A percentile compares a stretch with the other conserved stretches of the same genome.
These are phyloP conservation scores for Drosophila fungiperda DNA, from an alignment of 2,888 invertebrate genomes.

Conservation along the genomic window DNA sequence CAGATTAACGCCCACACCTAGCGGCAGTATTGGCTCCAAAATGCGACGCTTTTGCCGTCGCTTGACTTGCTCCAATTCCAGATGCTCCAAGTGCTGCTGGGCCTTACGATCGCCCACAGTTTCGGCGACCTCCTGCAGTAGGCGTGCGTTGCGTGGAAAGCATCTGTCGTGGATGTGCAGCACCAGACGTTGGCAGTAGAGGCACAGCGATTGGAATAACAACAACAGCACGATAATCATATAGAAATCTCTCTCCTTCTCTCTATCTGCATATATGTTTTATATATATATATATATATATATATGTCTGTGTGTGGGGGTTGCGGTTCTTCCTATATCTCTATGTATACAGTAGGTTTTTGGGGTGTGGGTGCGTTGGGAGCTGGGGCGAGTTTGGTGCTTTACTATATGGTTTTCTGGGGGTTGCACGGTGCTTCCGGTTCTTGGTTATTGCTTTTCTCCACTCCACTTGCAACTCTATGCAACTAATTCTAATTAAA, in stretches of 20 bases:
- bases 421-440: constrained; percentile 27
- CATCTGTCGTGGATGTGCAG: constrained; percentile 84
- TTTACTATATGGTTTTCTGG: constrained; percentile 10
- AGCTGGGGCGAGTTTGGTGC: neutral
- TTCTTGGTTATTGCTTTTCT: neutral
- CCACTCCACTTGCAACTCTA: constrained; percentile 13
- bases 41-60: constrained; percentile 70
- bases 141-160: constrained; percentile 84
- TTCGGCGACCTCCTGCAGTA: constrained; percentile 83
- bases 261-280: neutral
- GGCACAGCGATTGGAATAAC: constrained; percentile 85
- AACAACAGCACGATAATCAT: constrained; percentile 85
- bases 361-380: constrained; percentile 8
- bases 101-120: constrained; percentile 74
- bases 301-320: constrained; percentile 10
- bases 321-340: constrained; percentile 12
- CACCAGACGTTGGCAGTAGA: constrained; percentile 84
- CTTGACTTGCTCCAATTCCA: constrained; percentile 62
- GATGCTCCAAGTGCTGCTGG: constrained; percentile 64
- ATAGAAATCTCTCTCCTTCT: constrained; percentile 56
- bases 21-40: constrained; percentile 54
- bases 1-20: constrained; percentile 60
- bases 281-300: neutral
- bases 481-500: neutral
- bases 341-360: neutral